Evolutionary conservation across 2,113 vertebrate genomes (phyloP), one percentile per base, ranked within the genome.

Genomic region (Cinclus mexicanus): DNA sequence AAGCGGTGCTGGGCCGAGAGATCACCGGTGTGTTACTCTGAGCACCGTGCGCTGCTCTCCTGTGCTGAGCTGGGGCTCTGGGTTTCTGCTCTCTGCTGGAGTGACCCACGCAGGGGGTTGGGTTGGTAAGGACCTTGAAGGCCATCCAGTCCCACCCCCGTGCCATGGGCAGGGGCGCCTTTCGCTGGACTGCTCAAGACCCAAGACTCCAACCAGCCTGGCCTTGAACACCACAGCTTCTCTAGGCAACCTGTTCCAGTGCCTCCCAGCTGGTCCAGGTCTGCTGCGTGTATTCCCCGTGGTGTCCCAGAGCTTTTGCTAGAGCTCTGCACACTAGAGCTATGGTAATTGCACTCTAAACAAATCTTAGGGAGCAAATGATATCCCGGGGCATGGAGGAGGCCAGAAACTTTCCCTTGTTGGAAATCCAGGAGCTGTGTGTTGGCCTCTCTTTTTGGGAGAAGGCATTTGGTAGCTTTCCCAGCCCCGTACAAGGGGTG

Each of bases 11-110:
- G 20, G 35, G 25, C 16, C 23, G 0, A 3, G 42, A 19, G 25
- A 11, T 63, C 20, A 33, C 31, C 5, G 1, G 0, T 35, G 21
- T 8, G 55, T 26, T 64, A 1, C 1, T 20, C 19, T 8, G 28
- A 29, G 25, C 84, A 2, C 11, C 25, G 46, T 22, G 35, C 35
- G 35, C 35, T 37, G 35, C 35, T 37, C 35, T 37, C 35, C 35
- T 37, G 35, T 37, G n/a, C 37, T 18, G 35, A 42, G 39, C 50
- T 8, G 1, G 10, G 4, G 9, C 15, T 44, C 25, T 9, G 4
- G 7, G 5, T 25, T 55, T 12, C 21, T 49, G 19, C 2, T 50
- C 15, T 41, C 0, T 35, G n/a, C 1, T 0, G 4, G 24, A 11
- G 2, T 6, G 28, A 87, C 5, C 5, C 33, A 2, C 18, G 7